These are phyloP conservation scores for Calliopsis andreniformis DNA, from an alignment of 1,140 invertebrate genomes.

Conservation along the genomic window DNA sequence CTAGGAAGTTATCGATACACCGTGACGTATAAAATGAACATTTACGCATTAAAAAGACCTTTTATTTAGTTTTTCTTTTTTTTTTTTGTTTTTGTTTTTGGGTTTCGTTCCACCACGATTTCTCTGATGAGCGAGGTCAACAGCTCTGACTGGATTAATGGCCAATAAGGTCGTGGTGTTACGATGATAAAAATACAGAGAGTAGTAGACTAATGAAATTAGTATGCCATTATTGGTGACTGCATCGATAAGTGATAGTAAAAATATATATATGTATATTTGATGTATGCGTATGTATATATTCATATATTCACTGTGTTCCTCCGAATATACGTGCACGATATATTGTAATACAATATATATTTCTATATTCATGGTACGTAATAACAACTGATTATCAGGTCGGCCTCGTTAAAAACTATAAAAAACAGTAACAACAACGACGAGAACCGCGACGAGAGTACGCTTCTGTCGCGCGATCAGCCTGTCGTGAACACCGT, in stretches of 20 bases:
- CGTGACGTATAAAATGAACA: not conserved
- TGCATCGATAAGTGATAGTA: conserved; percentile 16
- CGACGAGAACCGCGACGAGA: conserved; percentile 5
- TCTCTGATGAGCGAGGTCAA: no score
- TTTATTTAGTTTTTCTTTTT: conserved; percentile 36
- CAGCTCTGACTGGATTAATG: conserved; percentile 8
- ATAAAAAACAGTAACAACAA: conserved; percentile 49
- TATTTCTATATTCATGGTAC: not conserved
- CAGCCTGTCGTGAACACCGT: not conserved
- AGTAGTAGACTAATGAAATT: conserved; percentile 28
- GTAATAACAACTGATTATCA: conserved; percentile 36
- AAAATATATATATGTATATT: conserved; percentile 8
- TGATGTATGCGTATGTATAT: no score
- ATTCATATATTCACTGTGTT: not conserved
- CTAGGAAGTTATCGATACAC: no score
- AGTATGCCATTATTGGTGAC: not conserved
- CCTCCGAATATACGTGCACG: not conserved
- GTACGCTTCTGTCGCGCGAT: not conserved
- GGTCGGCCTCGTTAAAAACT: conserved; percentile 44
- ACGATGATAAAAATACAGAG: conserved; percentile 25
- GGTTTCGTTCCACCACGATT: no score
- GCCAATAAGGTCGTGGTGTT: not conserved
- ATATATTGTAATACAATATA: conserved; percentile 16
- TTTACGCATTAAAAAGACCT: conserved; percentile 17
- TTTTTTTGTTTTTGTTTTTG: no score